Conservation (phyloP, 2,888 invertebrate species). For the Amphipyra tragopoginis region DNA sequence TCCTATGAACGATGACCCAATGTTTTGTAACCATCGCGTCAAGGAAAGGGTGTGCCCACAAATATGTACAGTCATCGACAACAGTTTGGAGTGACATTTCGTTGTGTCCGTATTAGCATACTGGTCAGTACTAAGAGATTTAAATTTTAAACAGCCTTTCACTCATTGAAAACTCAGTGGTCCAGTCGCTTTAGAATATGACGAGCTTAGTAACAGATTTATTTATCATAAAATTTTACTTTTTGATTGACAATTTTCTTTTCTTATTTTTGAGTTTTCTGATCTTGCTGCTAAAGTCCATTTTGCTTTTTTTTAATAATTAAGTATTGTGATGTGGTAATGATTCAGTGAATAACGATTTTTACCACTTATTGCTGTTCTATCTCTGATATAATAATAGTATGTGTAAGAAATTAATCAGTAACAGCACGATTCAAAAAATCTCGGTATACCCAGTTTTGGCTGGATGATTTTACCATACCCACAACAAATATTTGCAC, state of each 20-base stretch:
- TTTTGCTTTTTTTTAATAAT: too few relatives aligned
- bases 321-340: too few relatives aligned
- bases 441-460: background rate
- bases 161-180: constrained; percentile 62
- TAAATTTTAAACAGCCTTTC: constrained; percentile 79
- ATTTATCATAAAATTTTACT: background rate
- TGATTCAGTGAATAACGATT: too few relatives aligned
- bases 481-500: too few relatives aligned
- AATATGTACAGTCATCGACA: constrained; percentile 85
- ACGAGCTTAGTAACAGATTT: background rate
- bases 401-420: too few relatives aligned
- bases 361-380: too few relatives aligned
- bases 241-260: too few relatives aligned
- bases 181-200: constrained; percentile 14
- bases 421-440: too few relatives aligned
- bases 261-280: too few relatives aligned
- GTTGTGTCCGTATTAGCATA: constrained; percentile 82
- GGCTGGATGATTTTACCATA: background rate
- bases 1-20: constrained; percentile 78
- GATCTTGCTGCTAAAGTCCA: too few relatives aligned
- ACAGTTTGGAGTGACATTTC: constrained; percentile 80
- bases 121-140: constrained; percentile 79
- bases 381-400: too few relatives aligned
- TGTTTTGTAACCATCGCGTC: constrained; percentile 67
- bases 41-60: constrained; percentile 80